Conservation (phyloP, 2,113 vertebrate genomes). For the Eulacestoma nigropectus region DNA sequence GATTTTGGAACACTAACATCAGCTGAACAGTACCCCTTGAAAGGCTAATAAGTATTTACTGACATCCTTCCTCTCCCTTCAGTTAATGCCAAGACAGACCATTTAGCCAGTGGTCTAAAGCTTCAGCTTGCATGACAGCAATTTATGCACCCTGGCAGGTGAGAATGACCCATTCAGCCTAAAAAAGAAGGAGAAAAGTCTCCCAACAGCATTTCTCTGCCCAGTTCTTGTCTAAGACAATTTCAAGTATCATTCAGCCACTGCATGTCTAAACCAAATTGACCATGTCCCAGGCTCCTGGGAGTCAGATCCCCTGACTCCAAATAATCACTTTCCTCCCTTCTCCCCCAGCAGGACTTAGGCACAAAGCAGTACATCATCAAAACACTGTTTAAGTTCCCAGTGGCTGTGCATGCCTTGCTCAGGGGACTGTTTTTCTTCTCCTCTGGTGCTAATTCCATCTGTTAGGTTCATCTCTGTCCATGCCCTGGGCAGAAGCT, state of each 20-base stretch:
- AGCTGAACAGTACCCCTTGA: neutral
- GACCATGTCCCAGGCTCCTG: neutral
- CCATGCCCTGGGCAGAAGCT: neutral
- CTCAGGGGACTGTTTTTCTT: neutral
- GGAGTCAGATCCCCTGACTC: neutral
- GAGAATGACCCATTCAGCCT: conserved; percentile 17
- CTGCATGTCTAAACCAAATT: neutral
- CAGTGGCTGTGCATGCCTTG: neutral
- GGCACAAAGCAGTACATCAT: neutral
- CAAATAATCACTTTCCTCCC: neutral
- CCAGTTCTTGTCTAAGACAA: neutral
- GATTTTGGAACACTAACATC: neutral
- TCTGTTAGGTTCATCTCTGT: neutral
- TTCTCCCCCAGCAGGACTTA: neutral
- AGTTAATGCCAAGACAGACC: neutral
- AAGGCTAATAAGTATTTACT: neutral
- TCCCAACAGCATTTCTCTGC: neutral
- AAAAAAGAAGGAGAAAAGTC: conserved; percentile 4
- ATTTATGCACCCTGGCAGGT: conserved; percentile 35
- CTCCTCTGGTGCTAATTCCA: neutral
- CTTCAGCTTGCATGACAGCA: neutral
- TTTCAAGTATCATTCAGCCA: neutral
- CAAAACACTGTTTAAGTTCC: neutral
- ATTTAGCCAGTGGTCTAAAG: neutral
- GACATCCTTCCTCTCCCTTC: neutral